Percentiles rank a stretch among this genome's conserved stretches.
These are phyloP conservation scores for Nasonovia ribisnigri DNA, from an alignment of 2,888 invertebrate species.

Conservation along the genomic window DNA sequence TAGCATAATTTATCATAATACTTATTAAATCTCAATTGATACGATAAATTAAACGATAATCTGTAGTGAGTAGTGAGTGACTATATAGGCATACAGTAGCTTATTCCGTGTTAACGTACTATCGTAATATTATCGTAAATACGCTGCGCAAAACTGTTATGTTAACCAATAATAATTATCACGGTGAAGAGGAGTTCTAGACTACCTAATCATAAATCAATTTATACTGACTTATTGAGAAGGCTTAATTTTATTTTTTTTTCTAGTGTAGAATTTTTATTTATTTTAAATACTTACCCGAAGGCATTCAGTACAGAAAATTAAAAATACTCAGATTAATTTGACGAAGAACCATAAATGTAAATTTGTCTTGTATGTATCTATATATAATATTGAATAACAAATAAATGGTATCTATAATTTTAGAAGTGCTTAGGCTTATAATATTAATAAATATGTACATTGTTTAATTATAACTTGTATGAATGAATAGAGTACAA, in stretches of 20 bases:
- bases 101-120: constrained; percentile 4
- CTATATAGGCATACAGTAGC: background rate
- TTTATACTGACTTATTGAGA: background rate
- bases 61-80: background rate
- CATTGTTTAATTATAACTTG: too few species aligned
- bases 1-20: background rate
- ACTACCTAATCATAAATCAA: background rate
- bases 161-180: background rate
- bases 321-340: too few species aligned
- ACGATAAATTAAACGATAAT: constrained; percentile 33
- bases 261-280: background rate
- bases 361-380: background rate
- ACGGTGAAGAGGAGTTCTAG: background rate
- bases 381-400: background rate
- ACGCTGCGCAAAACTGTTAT: background rate
- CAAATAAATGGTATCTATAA: background rate
- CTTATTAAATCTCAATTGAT: constrained; percentile 38
- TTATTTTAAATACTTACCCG: too few species aligned
- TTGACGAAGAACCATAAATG: background rate
- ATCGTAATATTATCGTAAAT: background rate
- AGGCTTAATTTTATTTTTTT: background rate
- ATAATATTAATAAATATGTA: background rate
- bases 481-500: too few species aligned
- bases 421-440: background rate
- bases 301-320: too few species aligned